A percentile compares a stretch with the other conserved stretches of the same genome.
Evolutionary conservation across 2,113 vertebrate genomes (phyloP).

Genomic region (Ictidomys tridecemlineatus): DNA sequence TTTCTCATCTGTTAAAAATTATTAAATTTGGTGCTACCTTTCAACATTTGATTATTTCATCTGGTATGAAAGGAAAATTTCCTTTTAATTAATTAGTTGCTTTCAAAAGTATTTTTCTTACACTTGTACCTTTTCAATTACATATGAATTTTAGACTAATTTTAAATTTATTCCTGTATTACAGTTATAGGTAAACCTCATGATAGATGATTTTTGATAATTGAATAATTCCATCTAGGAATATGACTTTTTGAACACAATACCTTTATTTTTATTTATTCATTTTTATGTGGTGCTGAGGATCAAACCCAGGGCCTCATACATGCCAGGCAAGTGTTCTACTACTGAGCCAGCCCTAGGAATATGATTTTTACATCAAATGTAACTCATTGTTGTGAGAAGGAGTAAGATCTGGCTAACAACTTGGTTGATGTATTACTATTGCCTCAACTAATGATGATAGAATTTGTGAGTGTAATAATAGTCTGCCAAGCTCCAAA

Average conservation of each 20-base stretch:
- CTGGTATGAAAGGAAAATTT: background rate
- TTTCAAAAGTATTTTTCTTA: background rate
- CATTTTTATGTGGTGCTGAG: too few species aligned
- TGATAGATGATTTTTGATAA: background rate
- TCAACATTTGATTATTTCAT: background rate
- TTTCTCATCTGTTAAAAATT: background rate
- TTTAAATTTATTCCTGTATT: background rate
- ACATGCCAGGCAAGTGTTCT: too few species aligned
- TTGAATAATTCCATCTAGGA: background rate
- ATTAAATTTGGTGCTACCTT: background rate
- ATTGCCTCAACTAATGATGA: background rate
- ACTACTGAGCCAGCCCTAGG: too few species aligned
- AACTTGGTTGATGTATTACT: background rate
- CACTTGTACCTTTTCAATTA: background rate
- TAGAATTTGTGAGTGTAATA: background rate
- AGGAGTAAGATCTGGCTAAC: background rate
- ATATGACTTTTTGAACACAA: background rate
- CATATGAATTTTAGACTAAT: background rate
- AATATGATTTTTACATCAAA: background rate
- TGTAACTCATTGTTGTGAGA: accelerated
- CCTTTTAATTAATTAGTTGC: background rate
- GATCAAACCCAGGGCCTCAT: too few species aligned
- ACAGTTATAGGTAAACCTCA: background rate
- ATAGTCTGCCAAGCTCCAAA: background rate
- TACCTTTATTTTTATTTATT: too few species aligned